Percentiles rank a stretch among this genome's conserved stretches.
Evolutionary conservation across 1,140 invertebrate genomes (phyloP).

Genomic region (Cotesia vestalis): DNA sequence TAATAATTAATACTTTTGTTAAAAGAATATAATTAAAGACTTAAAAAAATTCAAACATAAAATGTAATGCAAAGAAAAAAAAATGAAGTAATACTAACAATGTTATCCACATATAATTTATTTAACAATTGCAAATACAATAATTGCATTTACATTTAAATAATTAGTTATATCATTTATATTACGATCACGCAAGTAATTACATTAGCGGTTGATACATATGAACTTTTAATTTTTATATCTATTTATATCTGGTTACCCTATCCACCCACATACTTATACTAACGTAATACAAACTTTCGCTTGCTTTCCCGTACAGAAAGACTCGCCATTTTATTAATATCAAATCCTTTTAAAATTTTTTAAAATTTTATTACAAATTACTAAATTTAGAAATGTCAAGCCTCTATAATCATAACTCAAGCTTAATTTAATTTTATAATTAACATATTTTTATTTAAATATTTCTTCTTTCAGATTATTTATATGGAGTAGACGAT

Average conservation of each 20-base stretch:
- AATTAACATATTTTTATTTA: not conserved
- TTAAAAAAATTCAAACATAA: too few species aligned
- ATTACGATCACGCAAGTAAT: constrained; percentile 4
- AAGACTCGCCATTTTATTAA: not conserved
- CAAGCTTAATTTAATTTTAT: not conserved
- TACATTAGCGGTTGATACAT: not conserved
- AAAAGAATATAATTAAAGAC: too few species aligned
- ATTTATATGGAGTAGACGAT: constrained; percentile 61
- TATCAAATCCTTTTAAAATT: too few species aligned
- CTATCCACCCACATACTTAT: not conserved
- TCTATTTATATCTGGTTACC: not conserved
- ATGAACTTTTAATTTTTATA: not conserved
- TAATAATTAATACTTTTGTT: too few species aligned
- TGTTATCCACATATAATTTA: too few species aligned
- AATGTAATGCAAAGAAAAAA: too few species aligned
- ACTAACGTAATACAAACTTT: constrained; percentile 14
- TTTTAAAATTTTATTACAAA: too few species aligned
- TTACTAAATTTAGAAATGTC: too few species aligned
- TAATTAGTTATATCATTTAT: not conserved
- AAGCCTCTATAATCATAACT: not conserved
- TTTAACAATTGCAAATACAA: not conserved
- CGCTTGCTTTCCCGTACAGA: not conserved
- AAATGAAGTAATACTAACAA: too few species aligned
- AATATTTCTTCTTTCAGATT: constrained; percentile 51
- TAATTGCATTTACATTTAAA: not conserved